Percentiles rank a stretch among this genome's conserved stretches.
phyloP scores from a whole-genome alignment of 2,797 vertebrate species.

The Rhinichthys osculus region DNA sequence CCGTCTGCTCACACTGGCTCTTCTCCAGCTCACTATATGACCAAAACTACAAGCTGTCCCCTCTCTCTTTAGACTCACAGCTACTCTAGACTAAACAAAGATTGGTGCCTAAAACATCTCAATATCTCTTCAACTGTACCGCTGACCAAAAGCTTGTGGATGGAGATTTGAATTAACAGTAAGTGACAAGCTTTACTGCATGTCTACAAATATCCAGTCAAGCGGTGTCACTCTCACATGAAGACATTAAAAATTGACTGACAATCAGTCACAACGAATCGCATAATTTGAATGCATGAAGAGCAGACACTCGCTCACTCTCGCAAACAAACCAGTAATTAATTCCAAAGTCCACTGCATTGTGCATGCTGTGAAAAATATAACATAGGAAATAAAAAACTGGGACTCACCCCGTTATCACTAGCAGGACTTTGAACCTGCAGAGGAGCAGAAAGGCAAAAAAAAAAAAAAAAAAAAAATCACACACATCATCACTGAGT shows the following conservation, averaged over 20 bases:
- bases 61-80: not conserved
- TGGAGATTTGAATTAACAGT: conserved; percentile 32
- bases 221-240: conserved; percentile 19
- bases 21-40: conserved; percentile 50
- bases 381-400: conserved; percentile 36
- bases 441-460: conserved; percentile 46
- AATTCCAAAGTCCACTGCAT: conserved; percentile 24
- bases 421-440: conserved; percentile 63
- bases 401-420: conserved; percentile 61
- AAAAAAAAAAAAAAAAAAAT: not conserved
- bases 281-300: conserved; percentile 22
- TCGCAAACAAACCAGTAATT: conserved; percentile 13
- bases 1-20: conserved; percentile 57
- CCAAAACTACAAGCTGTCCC: conserved; percentile 46
- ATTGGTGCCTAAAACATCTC: not conserved
- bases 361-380: conserved; percentile 29
- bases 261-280: conserved; percentile 24
- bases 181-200: conserved; percentile 2
- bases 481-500: not conserved
- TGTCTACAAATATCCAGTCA: conserved; percentile 30
- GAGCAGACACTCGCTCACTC: not conserved
- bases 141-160: not conserved
- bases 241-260: conserved; percentile 18
- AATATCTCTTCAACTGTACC: not conserved
- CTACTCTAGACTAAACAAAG: conserved; percentile 21